Percentiles rank a stretch among this genome's conserved stretches.
Conservation (phyloP, 2,113 vertebrate species). For the Hemichromis elongatus region DNA sequence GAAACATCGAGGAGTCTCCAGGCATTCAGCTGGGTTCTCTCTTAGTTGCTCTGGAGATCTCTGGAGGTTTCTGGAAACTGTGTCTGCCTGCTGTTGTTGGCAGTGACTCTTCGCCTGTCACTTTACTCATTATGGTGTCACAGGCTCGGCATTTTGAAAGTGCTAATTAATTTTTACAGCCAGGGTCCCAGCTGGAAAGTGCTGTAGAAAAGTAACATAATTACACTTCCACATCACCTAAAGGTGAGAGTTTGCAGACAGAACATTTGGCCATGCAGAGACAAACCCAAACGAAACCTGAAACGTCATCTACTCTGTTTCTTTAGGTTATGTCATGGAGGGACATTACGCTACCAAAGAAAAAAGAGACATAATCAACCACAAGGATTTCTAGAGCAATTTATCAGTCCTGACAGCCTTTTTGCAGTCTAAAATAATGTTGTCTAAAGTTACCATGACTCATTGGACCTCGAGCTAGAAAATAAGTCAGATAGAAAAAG, state of each 20-base stretch:
- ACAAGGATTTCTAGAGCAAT: background rate
- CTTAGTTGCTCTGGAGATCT: background rate
- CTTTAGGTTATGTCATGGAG: background rate
- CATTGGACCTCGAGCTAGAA: background rate
- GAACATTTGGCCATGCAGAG: background rate
- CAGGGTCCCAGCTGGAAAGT: constrained; percentile 48
- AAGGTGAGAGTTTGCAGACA: constrained; percentile 40
- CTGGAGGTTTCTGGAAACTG: background rate
- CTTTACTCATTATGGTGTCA: background rate
- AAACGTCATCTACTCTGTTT: background rate
- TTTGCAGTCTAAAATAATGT: background rate
- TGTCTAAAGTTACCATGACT: background rate
- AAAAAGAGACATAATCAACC: background rate
- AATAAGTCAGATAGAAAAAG: background rate
- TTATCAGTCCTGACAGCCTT: background rate
- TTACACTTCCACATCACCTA: constrained; percentile 44
- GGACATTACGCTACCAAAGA: background rate
- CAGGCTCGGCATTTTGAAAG: constrained; percentile 20
- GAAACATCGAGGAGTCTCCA: background rate
- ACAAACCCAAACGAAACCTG: background rate
- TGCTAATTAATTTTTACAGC: constrained; percentile 48
- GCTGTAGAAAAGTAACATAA: constrained; percentile 22
- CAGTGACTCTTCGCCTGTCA: constrained; percentile 12
- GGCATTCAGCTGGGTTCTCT: background rate
- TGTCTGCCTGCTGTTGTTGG: constrained; percentile 27